Percentiles rank a stretch among this genome's conserved stretches.
phyloP scores from a whole-genome alignment of 2,888 invertebrate species.

The Lumbricus terrestris region DNA sequence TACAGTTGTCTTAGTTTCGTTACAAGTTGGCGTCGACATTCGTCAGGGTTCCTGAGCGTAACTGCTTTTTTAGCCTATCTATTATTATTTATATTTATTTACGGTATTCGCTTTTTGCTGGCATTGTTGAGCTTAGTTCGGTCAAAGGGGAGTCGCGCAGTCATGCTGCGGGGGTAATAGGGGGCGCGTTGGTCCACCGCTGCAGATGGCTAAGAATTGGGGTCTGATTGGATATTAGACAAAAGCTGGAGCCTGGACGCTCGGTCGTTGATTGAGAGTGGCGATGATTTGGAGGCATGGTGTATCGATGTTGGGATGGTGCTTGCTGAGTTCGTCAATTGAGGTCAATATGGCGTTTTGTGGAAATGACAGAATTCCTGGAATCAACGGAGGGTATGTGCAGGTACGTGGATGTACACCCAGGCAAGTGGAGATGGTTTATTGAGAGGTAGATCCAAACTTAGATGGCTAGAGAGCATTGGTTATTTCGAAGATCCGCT shows the following conservation, averaged over 20 bases:
- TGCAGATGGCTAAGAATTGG: too few relatives aligned
- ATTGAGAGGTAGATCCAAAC: background rate
- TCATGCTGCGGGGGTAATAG: background rate
- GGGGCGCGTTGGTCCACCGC: background rate
- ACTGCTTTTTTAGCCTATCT: background rate
- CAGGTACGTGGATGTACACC: background rate
- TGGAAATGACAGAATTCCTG: background rate
- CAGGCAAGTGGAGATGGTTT: background rate
- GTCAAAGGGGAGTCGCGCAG: conserved; percentile 16
- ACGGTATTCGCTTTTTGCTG: conserved; percentile 17
- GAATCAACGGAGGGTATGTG: background rate
- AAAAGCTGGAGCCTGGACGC: background rate
- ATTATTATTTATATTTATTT: conserved; percentile 3
- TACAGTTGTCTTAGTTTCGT: background rate
- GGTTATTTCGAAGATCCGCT: background rate
- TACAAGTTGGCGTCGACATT: background rate
- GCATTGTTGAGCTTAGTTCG: background rate
- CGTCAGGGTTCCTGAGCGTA: background rate
- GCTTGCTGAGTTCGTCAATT: too few relatives aligned
- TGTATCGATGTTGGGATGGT: background rate
- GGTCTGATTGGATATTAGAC: background rate
- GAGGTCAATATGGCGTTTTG: background rate
- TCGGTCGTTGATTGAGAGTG: background rate
- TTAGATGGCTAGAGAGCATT: background rate
- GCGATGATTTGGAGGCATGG: background rate